Conservation (phyloP, 2,113 vertebrate species). For the Odontesthes bonariensis region DNA sequence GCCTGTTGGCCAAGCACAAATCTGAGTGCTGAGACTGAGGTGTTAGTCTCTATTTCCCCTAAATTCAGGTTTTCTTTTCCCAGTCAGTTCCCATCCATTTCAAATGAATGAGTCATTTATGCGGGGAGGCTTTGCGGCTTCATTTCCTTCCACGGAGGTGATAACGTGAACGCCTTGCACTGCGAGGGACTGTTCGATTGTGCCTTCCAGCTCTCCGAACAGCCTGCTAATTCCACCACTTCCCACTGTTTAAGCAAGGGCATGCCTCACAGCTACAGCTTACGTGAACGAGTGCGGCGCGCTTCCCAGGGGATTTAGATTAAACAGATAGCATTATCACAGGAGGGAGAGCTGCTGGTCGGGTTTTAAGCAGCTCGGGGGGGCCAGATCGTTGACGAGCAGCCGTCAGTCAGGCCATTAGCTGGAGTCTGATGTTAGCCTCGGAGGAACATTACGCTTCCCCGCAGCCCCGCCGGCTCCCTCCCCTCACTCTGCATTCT, state of each 20-base stretch:
- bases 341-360: conserved; percentile 23
- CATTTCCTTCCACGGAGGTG: conserved; percentile 12
- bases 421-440: not conserved
- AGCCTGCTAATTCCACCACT: conserved; percentile 58
- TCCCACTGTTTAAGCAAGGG: conserved; percentile 42
- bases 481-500: conserved; percentile 58
- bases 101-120: conserved; percentile 33
- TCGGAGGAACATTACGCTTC: conserved; percentile 25
- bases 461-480: conserved; percentile 18
- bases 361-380: not conserved
- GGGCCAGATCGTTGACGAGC: conserved; percentile 34
- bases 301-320: conserved; percentile 68
- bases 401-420: conserved; percentile 69
- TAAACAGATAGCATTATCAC: conserved; percentile 66
- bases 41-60: not conserved
- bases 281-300: conserved; percentile 29
- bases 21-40: not conserved
- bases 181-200: conserved; percentile 36
- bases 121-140: conserved; percentile 11
- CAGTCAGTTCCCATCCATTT: conserved; percentile 17
- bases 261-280: conserved; percentile 43
- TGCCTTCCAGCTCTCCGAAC: conserved; percentile 42
- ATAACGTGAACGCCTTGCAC: conserved; percentile 38
- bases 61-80: conserved; percentile 8
- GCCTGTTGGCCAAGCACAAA: conserved; percentile 19